Evolutionary conservation across 2,797 vertebrate species (phyloP).

Genomic region (Cyclura pinguis): DNA sequence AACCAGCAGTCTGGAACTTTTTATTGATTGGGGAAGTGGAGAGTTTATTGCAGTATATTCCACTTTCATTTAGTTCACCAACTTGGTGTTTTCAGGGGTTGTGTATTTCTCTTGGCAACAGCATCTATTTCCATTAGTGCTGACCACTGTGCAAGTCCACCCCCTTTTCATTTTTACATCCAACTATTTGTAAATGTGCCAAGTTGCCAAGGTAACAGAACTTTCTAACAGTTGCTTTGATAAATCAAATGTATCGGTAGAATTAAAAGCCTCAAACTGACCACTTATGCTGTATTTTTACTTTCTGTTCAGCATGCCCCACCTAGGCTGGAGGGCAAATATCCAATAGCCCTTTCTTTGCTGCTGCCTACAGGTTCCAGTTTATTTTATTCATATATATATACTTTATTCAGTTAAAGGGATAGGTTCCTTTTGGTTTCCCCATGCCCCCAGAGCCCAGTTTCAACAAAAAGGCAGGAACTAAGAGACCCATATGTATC

Average conservation of each 20-base stretch:
- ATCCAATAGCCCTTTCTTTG: neutral
- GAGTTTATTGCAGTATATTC: neutral
- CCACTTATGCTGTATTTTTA: rapidly evolving
- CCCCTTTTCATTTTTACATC: neutral
- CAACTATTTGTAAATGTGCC: constrained; percentile 39
- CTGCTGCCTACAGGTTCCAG: neutral
- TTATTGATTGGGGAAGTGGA: neutral
- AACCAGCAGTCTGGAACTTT: neutral
- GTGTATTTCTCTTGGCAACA: neutral
- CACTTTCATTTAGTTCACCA: neutral
- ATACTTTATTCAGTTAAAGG: neutral
- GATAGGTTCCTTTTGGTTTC: rapidly evolving
- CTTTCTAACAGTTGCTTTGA: constrained; percentile 29
- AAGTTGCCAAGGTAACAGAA: constrained; percentile 59
- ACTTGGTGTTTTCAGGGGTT: neutral
- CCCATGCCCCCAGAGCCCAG: neutral
- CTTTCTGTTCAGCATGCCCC: neutral
- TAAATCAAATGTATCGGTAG: constrained; percentile 53
- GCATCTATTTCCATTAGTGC: neutral
- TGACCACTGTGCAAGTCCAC: neutral
- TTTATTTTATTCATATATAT: neutral
- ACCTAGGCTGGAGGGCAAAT: neutral
- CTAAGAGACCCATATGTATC: no score
- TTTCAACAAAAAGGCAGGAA: neutral
- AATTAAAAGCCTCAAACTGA: constrained; percentile 34